Evolutionary conservation across 2,888 invertebrate genomes (phyloP).

Genomic region (Sphecodes monilicornis): DNA sequence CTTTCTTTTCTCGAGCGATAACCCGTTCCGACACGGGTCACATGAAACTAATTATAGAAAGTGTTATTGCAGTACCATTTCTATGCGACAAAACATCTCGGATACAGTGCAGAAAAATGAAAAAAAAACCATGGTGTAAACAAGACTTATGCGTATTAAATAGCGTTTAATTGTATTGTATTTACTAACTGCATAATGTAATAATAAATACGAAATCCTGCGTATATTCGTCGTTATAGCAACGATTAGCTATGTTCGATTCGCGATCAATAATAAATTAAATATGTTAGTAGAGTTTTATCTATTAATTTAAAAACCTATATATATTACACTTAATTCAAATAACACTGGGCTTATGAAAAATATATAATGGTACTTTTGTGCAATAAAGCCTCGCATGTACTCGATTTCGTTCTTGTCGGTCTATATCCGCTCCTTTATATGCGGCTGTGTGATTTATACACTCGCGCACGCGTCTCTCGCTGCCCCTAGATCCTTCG

Average conservation of each 20-base stretch:
- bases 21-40: conserved; percentile 2
- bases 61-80: conserved; percentile 22
- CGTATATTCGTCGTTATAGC: conserved; percentile 69
- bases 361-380: conserved; percentile 84
- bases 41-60: conserved; percentile 3
- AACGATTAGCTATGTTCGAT: conserved; percentile 61
- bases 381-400: conserved; percentile 78
- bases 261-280: conserved; percentile 76
- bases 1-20: not conserved
- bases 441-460: conserved; percentile 38
- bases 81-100: conserved; percentile 45
- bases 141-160: conserved; percentile 64
- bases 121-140: conserved; percentile 52
- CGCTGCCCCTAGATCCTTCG: conserved; percentile 26
- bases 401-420: conserved; percentile 44
- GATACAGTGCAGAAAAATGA: conserved; percentile 44
- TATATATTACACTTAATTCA: conserved; percentile 78
- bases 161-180: conserved; percentile 67
- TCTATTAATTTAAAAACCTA: conserved; percentile 72
- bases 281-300: conserved; percentile 76
- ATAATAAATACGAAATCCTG: conserved; percentile 78
- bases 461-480: conserved; percentile 33
- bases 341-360: conserved; percentile 82
- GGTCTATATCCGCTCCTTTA: conserved; percentile 22
- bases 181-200: conserved; percentile 71